Conservation (phyloP, 2,113 vertebrate genomes). For the Daubentonia madagascariensis region DNA sequence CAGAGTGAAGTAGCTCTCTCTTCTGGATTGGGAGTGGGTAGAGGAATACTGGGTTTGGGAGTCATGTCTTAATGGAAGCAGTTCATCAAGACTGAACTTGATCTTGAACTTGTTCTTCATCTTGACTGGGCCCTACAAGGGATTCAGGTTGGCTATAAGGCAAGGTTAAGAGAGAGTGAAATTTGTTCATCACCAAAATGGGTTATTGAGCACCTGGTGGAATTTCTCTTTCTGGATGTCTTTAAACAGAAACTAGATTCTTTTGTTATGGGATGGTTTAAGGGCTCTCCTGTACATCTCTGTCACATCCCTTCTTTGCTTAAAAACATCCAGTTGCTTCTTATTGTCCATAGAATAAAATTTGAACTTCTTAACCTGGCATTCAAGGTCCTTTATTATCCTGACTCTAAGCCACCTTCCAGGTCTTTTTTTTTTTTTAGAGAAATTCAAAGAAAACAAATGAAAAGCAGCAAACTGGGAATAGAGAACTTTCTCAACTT, state of each 20-base stretch:
- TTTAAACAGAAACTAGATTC: neutral
- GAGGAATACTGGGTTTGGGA: neutral
- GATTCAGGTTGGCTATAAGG: neutral
- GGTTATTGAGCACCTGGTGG: neutral
- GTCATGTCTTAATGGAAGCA: neutral
- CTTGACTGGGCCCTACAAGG: neutral
- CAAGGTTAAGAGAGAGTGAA: neutral
- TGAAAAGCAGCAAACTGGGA: neutral
- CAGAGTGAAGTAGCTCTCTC: neutral
- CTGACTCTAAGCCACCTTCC: neutral
- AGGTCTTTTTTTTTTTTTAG: neutral
- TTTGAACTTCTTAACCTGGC: neutral
- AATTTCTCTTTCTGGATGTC: neutral
- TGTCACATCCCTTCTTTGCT: neutral
- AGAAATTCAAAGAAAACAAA: neutral
- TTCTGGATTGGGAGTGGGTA: neutral
- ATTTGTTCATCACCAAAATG: neutral
- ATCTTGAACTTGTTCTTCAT: too few species aligned
- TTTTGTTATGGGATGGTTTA: neutral
- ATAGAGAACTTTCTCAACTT: neutral
- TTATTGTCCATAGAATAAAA: neutral
- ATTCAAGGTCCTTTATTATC: neutral
- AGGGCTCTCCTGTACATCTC: neutral
- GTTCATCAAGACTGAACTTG: neutral
- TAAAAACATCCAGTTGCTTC: neutral